Percentiles rank a stretch among this genome's conserved stretches.
Conservation (phyloP, 2,888 invertebrate genomes). For the Platerodrilus igneus region DNA sequence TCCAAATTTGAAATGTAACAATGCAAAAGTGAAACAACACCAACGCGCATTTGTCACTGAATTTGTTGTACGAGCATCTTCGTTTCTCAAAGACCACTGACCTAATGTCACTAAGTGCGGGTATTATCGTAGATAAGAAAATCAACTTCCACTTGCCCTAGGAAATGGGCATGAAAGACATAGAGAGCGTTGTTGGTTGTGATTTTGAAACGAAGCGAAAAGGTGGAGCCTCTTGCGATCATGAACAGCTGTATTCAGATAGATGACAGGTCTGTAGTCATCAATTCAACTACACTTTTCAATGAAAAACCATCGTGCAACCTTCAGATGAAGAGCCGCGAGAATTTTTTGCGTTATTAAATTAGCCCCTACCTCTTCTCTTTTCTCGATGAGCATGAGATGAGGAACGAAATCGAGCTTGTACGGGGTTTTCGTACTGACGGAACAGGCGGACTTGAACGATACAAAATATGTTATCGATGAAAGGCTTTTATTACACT, state of each 20-base stretch:
- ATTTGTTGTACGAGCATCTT: constrained; percentile 6
- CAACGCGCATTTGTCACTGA: not conserved
- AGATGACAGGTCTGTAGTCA: not conserved
- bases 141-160: constrained; percentile 2
- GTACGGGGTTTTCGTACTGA: constrained; percentile 1
- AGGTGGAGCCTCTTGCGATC: constrained; percentile 3
- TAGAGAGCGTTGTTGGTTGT: constrained; percentile 2
- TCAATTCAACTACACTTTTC: not conserved
- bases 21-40: constrained; percentile 5
- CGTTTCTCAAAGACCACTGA: constrained; percentile 1
- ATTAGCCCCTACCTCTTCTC: not conserved
- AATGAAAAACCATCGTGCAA: not conserved
- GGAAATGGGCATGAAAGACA: not conserved
- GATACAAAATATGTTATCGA: constrained; percentile 6
- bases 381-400: not conserved
- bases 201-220: not conserved
- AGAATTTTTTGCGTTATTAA: not conserved
- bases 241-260: constrained; percentile 3
- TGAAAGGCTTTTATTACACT: constrained; percentile 3
- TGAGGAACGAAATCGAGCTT: constrained; percentile 4
- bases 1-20: no score
- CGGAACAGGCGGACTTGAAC: constrained; percentile 3
- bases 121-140: constrained; percentile 4
- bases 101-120: constrained; percentile 1
- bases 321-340: no score